These are phyloP conservation scores for Abscondita cerata DNA, from an alignment of 2,888 invertebrate genomes.

Conservation along the genomic window DNA sequence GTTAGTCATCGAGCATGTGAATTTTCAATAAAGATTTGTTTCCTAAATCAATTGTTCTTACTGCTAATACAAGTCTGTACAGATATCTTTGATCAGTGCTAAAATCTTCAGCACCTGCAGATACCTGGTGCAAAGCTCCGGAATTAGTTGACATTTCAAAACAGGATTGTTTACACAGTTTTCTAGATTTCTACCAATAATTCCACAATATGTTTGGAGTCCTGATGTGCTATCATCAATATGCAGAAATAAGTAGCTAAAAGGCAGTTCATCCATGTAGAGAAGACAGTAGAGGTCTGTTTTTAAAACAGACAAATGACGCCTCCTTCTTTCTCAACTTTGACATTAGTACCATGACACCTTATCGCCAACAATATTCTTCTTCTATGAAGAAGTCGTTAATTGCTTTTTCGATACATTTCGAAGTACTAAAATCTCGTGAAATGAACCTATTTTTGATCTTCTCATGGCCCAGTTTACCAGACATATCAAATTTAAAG, in stretches of 20 bases:
- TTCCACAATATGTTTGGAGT: neutral
- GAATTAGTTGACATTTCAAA: neutral
- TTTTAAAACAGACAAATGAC: too few species aligned
- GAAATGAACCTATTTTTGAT: neutral
- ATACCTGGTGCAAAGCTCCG: neutral
- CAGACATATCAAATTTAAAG: too few species aligned
- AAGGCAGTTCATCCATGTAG: neutral
- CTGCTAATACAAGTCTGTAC: neutral
- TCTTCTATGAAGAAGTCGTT: neutral
- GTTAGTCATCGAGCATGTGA: neutral
- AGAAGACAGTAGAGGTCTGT: neutral
- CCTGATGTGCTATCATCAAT: conserved; percentile 1
- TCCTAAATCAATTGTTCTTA: neutral
- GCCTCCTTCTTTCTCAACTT: too few species aligned
- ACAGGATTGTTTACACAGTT: neutral
- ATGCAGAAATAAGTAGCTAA: neutral
- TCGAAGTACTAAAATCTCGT: neutral
- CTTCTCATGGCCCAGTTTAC: too few species aligned
- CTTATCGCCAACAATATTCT: too few species aligned
- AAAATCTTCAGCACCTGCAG: neutral
- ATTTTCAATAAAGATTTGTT: conserved; percentile 1
- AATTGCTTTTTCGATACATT: conserved; percentile 1
- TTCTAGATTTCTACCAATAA: neutral
- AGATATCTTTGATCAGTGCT: neutral
- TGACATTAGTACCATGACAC: too few species aligned